phyloP scores from a whole-genome alignment of 2,797 vertebrate species.

The Anolis apletophallus region DNA sequence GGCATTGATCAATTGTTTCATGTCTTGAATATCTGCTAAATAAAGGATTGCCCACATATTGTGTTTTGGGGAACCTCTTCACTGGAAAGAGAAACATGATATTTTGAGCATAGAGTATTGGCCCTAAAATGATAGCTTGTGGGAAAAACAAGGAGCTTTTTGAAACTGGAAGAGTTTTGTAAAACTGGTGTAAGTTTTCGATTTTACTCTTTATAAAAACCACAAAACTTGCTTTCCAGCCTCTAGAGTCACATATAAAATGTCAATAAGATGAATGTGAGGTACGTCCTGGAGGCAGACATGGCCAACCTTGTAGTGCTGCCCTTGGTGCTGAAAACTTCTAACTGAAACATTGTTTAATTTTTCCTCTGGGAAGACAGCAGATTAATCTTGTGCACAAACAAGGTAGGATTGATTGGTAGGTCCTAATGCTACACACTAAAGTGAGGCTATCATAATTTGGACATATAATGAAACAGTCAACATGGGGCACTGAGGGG shows the following conservation, averaged over 20 bases:
- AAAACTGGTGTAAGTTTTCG: background rate
- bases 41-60: background rate
- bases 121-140: background rate
- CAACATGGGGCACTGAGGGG: no score
- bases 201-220: background rate
- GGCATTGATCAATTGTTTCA: background rate
- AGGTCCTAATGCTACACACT: no score
- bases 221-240: background rate
- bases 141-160: background rate
- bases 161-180: background rate
- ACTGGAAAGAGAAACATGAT: background rate
- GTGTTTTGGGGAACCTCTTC: background rate
- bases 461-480: no score
- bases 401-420: background rate
- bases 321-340: conserved; percentile 20
- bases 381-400: background rate
- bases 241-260: background rate
- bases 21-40: background rate
- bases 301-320: background rate
- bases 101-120: background rate
- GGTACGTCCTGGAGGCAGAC: background rate
- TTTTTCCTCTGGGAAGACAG: background rate
- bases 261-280: background rate
- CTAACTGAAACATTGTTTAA: background rate
- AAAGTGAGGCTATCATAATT: no score